Evolutionary conservation across 92 coral and sea anemone genomes (phyloP).

Genomic region (Epizoanthus rinbou): DNA sequence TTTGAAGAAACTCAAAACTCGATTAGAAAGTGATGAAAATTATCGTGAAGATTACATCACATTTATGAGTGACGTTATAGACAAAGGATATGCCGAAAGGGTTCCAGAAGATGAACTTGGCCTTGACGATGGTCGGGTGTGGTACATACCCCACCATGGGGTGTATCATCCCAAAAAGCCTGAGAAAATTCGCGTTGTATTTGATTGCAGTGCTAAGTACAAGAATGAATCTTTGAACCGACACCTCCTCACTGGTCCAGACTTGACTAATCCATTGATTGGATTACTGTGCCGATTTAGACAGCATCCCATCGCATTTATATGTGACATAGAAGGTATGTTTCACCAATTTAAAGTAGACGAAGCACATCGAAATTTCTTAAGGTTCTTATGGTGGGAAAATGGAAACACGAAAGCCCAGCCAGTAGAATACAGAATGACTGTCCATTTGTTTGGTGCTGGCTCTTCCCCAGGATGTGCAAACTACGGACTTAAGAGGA

Average conservation of each 20-base stretch:
- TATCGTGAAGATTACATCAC: constrained; percentile 47
- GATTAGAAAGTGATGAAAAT: constrained; percentile 9
- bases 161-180: constrained; percentile 49
- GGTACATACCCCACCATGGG: constrained; percentile 63
- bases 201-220: constrained; percentile 43
- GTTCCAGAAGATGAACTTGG: constrained; percentile 13
- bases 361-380: constrained; percentile 43
- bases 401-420: constrained; percentile 34
- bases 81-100: constrained; percentile 50
- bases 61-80: constrained; percentile 48
- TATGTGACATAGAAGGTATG: constrained; percentile 52
- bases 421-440: constrained; percentile 42
- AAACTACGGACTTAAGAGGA: constrained; percentile 56
- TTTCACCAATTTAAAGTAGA: constrained; percentile 46
- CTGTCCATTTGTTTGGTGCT: constrained; percentile 65
- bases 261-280: constrained; percentile 46
- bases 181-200: constrained; percentile 46
- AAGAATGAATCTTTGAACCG: constrained; percentile 38
- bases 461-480: constrained; percentile 62
- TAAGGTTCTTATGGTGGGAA: constrained; percentile 67
- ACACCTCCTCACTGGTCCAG: constrained; percentile 50
- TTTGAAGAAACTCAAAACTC: constrained; percentile 33
- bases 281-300: constrained; percentile 56
- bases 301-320: constrained; percentile 45
- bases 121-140: constrained; percentile 10